phyloP scores from a whole-genome alignment of 2,797 vertebrate species.

The Catamblyrhynchus diadema region DNA sequence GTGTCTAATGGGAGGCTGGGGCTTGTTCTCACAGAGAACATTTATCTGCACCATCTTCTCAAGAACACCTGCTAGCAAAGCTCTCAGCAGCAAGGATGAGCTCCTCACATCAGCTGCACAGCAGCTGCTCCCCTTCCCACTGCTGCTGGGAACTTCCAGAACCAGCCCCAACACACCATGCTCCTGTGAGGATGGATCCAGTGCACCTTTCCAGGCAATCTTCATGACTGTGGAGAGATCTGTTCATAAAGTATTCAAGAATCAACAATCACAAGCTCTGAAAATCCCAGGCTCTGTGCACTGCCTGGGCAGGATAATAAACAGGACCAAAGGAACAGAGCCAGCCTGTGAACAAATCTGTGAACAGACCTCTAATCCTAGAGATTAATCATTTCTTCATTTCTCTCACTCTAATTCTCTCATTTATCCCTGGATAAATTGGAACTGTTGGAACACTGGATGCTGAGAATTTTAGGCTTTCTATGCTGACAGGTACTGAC shows the following conservation, averaged over 20 bases:
- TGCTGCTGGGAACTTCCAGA: neutral
- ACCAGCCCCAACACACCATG: accelerated
- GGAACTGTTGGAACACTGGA: neutral
- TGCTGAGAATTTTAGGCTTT: neutral
- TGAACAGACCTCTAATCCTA: neutral
- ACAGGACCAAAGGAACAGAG: neutral
- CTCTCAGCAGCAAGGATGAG: neutral
- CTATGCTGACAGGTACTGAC: neutral
- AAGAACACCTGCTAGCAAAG: neutral
- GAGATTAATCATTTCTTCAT: neutral
- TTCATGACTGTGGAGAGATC: neutral
- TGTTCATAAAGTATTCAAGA: neutral
- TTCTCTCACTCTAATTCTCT: neutral
- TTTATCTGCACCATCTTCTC: neutral
- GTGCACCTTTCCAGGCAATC: neutral
- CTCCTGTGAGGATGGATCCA: neutral
- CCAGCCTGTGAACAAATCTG: neutral
- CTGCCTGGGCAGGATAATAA: neutral
- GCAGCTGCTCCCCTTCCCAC: neutral
- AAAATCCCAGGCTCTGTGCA: neutral
- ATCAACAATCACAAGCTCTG: neutral
- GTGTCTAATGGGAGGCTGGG: neutral
- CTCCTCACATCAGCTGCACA: neutral
- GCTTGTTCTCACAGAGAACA: neutral
- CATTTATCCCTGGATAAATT: neutral